Evolutionary conservation across 2,113 vertebrate genomes (phyloP), one percentile per base, ranked within the genome.

Genomic region (Protobothrops mucrosquamatus): DNA sequence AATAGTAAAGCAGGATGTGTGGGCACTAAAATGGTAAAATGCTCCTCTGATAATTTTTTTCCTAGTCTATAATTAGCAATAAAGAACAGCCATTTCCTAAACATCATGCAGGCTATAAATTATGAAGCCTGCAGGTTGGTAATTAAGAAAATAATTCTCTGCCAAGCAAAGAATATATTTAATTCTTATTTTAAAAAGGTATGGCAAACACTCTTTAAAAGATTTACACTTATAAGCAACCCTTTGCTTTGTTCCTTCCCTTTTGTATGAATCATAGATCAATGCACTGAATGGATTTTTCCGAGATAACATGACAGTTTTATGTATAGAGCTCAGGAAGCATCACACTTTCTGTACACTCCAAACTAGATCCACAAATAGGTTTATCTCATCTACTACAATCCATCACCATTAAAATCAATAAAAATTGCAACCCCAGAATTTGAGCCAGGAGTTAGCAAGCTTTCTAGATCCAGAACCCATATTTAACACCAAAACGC

Each of bases 81-180:
- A 92, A 93, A 91, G 92, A 93, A 51, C 51, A 87, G 1, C 93
- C 90, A 4, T 7, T 92, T 95, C 94, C 89, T 91, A 89, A 95
- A 93, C 51, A 64, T 91, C 91, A 93, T 59, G 90, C 92, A 89
- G 0, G 6, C 4, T 22, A 15, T 81, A 87, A 51, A 94, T 93
- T 92, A 0, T 92, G 88, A 94, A 93, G 87, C 86, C 91, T 74
- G 24, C 46, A 93, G 92, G 90, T 92, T 90, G 94, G 34, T 90
- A 15, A 95, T 95, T 93, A 90, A 48, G 61, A 94, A 96, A 95
- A 93, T 85, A 94, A 94, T 93, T 94, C 9, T 93, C 88, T 86
- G 20, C 51, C 92, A 94, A 55, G 90, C 46, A 85, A 93, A 89
- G 59, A 56, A 91, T 34, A 90, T 0, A 89, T 91, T 93, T 94